Evolutionary conservation across 2,888 invertebrate genomes (phyloP).

Genomic region (Ctena decussata): DNA sequence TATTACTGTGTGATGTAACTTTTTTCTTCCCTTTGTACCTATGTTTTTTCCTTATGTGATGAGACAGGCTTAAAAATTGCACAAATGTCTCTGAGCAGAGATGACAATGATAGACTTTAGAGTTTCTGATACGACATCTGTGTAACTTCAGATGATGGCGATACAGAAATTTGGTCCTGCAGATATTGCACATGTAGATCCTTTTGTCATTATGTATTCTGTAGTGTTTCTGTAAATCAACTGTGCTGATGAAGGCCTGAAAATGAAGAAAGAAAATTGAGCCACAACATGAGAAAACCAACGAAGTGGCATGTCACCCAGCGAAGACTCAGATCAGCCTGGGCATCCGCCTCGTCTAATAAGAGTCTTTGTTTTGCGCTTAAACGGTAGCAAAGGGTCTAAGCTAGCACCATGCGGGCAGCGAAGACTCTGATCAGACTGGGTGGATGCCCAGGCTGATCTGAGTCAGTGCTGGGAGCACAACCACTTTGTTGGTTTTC

Average conservation of each 20-base stretch:
- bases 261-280: slow-evolving; percentile 18
- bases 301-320: too few species aligned
- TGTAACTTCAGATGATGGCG: slow-evolving; percentile 21
- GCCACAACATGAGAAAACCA: too few species aligned
- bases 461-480: too few species aligned
- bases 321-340: too few species aligned
- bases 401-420: too few species aligned
- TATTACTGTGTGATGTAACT: background rate
- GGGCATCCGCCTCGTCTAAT: too few species aligned
- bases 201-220: slow-evolving; percentile 48
- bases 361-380: too few species aligned
- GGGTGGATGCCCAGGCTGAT: too few species aligned
- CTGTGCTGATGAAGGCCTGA: slow-evolving; percentile 48
- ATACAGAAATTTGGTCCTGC: slow-evolving; percentile 25
- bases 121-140: slow-evolving; percentile 18
- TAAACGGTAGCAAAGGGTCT: too few species aligned
- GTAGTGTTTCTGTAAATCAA: slow-evolving; percentile 37
- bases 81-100: slow-evolving; percentile 40
- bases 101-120: slow-evolving; percentile 26
- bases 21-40: background rate
- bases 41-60: slow-evolving; percentile 31
- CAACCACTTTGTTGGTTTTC: too few species aligned
- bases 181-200: slow-evolving; percentile 33
- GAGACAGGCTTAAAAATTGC: slow-evolving; percentile 38
- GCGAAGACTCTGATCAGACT: too few species aligned